Base-by-base conservation (phyloP, 2,113 vertebrate genomes). In the Cochlearius cochlearius region DNA sequence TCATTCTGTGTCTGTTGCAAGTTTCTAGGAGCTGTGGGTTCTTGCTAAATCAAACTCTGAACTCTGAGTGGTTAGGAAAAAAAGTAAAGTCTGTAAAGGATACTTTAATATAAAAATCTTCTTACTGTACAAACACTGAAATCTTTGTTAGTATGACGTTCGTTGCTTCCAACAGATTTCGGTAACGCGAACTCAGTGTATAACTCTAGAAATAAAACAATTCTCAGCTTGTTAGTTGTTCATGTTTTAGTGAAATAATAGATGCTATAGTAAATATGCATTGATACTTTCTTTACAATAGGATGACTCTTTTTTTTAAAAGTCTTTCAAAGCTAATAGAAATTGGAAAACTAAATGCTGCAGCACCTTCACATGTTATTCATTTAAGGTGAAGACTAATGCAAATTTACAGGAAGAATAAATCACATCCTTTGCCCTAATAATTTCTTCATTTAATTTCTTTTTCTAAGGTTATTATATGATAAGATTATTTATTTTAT, bases 121-220 rank as follows among this genome's bases (percentile, higher is more conserved):
- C 6, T 83, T 79, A 56, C 11, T 77, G 26, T 55, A n/a, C 29
- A 64, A 47, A 5, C 8, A 49, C 50, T 76, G 22, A 55, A 63
- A 22, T 53, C 15, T 73, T 71, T 45, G 15, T 6, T 72, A 60
- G 12, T 16, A 5, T 29, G 11, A 9, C 0, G 0, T 50, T 39
- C 45, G 18, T 66, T 69, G 5, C 52, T 59, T 75, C n/a, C 11
- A 32, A 62, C 7, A 62, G 29, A 63, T 74, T 60, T 72, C 55
- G 32, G n/a, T 53, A 60, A n/a, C 43, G 9, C 5, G 4, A 74
- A 16, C 34, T 52, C 16, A 49, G 19, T 76, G 21, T 41, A 18
- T 47, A 38, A 41, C 23, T 39, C 20, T 39, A 62, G 39, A 81
- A 83, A 59, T 29, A 29, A 68, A 88, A 10, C 3, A 66, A 10